phyloP scores from a whole-genome alignment of 1,140 invertebrate genomes.

The Maconellicoccus hirsutus region DNA sequence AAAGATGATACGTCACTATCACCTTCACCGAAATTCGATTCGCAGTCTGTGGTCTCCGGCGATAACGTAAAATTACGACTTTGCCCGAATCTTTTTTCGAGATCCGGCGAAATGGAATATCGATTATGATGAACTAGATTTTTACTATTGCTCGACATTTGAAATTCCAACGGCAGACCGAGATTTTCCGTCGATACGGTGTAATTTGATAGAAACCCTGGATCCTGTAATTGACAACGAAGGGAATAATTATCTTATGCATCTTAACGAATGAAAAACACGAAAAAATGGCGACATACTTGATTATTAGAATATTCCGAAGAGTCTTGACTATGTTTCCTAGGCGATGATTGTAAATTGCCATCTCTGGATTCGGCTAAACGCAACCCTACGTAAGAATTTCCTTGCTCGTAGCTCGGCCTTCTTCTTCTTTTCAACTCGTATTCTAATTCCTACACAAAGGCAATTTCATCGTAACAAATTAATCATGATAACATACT shows the following conservation, averaged over 20 bases:
- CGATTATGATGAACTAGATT: conserved; percentile 16
- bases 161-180: background rate
- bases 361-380: conserved; percentile 46
- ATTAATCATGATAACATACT: background rate
- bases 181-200: conserved; percentile 23
- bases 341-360: conserved; percentile 16
- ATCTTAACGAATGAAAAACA: no score
- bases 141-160: conserved; percentile 16
- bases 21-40: conserved; percentile 75
- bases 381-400: conserved; percentile 68
- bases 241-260: background rate
- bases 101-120: conserved; percentile 10
- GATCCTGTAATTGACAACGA: conserved; percentile 12
- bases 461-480: background rate
- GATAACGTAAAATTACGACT: conserved; percentile 76
- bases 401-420: conserved; percentile 32
- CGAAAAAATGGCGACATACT: background rate
- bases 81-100: conserved; percentile 32
- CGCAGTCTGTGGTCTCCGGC: conserved; percentile 90
- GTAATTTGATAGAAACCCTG: conserved; percentile 18
- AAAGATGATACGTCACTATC: conserved; percentile 61
- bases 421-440: conserved; percentile 49
- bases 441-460: conserved; percentile 63
- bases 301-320: conserved; percentile 15
- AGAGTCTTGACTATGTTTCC: conserved; percentile 24